Percentiles rank a stretch among this genome's conserved stretches.
Evolutionary conservation across 2,113 vertebrate genomes (phyloP).

Genomic region (Eudyptes chrysolophus): DNA sequence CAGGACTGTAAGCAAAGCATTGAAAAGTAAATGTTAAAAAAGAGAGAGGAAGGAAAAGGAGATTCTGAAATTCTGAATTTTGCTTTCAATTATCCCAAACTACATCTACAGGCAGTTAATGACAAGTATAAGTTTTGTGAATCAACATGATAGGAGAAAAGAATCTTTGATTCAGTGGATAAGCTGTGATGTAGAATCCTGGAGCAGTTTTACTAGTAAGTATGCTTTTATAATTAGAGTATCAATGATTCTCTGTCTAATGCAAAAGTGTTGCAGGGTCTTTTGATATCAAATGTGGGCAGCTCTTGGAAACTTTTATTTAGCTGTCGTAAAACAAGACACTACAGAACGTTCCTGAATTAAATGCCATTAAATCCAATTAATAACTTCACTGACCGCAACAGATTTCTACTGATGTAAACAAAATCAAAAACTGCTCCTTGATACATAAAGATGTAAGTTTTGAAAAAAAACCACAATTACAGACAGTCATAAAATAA

Average conservation of each 20-base stretch:
- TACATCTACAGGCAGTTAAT: slow-evolving; percentile 23
- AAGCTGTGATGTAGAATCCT: slow-evolving; percentile 53
- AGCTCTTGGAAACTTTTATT: neutral
- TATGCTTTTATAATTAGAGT: slow-evolving; percentile 47
- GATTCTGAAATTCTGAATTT: slow-evolving; percentile 54
- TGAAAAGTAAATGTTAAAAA: slow-evolving; percentile 56
- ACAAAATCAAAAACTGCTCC: neutral
- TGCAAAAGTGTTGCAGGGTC: neutral
- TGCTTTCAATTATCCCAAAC: slow-evolving; percentile 55
- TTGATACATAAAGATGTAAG: neutral
- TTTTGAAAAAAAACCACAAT: neutral
- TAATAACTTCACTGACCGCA: neutral
- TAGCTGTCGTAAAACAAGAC: neutral
- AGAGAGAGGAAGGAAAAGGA: slow-evolving; percentile 28
- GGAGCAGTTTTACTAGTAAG: slow-evolving; percentile 36
- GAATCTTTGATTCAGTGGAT: slow-evolving; percentile 43
- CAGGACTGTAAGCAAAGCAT: slow-evolving; percentile 44
- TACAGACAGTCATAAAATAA: neutral
- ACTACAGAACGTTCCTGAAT: neutral
- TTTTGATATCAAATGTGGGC: neutral
- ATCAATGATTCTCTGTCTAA: slow-evolving; percentile 16
- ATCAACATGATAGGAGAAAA: slow-evolving; percentile 38
- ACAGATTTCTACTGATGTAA: neutral
- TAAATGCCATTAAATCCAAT: neutral
- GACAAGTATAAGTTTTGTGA: slow-evolving; percentile 3